phyloP scores from a whole-genome alignment of 2,888 invertebrate genomes.

The Mactromeris polynyma region DNA sequence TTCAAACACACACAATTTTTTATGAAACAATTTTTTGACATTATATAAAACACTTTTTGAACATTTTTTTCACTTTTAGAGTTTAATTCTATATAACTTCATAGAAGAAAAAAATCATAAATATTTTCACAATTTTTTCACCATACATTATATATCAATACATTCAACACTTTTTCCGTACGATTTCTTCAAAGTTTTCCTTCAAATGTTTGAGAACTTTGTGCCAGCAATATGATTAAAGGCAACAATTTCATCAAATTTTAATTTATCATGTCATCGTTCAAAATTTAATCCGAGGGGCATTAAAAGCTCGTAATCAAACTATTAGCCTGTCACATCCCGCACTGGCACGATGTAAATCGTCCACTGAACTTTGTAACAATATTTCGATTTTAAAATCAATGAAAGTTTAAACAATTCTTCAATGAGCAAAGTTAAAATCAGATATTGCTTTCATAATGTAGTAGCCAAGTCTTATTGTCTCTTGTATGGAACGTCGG shows the following conservation, averaged over 20 bases:
- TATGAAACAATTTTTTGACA: too few species aligned
- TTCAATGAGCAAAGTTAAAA: not conserved
- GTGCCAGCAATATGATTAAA: not conserved
- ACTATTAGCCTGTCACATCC: not conserved
- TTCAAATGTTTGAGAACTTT: not conserved
- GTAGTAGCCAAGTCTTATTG: not conserved
- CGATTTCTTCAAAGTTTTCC: not conserved
- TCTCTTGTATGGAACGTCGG: not conserved
- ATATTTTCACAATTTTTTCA: too few species aligned
- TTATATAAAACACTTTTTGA: too few species aligned
- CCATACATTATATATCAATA: not conserved
- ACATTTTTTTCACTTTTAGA: too few species aligned
- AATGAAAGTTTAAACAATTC: not conserved
- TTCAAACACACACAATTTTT: not conserved
- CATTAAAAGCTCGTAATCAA: not conserved
- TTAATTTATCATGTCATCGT: not conserved
- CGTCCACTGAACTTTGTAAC: not conserved
- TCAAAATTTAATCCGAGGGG: not conserved
- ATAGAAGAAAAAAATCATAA: too few species aligned
- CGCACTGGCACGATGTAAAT: too few species aligned
- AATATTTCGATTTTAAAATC: slow-evolving; percentile 2
- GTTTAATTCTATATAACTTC: too few species aligned
- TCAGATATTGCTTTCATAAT: not conserved
- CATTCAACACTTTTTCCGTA: not conserved
- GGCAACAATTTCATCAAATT: not conserved